A percentile compares a stretch with the other conserved stretches of the same genome.
Conservation (phyloP, 2,797 vertebrate genomes). For the Pseudochirops corinnae region DNA sequence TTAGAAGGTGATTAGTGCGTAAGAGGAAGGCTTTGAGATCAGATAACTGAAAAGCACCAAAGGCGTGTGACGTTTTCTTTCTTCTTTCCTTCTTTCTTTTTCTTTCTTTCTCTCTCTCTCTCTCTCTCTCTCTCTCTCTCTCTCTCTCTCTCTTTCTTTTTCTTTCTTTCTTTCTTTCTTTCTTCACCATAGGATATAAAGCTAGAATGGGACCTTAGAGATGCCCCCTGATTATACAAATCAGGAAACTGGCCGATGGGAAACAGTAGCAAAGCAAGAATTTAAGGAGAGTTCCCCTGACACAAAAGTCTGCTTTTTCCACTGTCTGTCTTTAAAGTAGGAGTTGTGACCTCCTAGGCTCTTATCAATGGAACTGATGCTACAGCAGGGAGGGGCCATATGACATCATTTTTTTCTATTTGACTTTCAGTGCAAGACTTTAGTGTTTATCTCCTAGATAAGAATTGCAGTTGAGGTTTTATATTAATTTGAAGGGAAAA, state of each 20-base stretch:
- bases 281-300: neutral
- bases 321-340: neutral
- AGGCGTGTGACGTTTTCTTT: constrained; percentile 46
- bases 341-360: neutral
- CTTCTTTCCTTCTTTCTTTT: neutral
- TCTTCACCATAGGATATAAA: neutral
- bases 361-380: constrained; percentile 38
- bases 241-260: neutral
- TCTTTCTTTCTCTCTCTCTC: too few relatives aligned
- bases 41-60: constrained; percentile 28
- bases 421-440: constrained; percentile 11
- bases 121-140: too few relatives aligned
- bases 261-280: neutral
- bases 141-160: too few relatives aligned
- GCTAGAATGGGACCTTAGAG: neutral
- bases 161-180: neutral
- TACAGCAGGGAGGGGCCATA: constrained; percentile 4
- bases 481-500: constrained; percentile 53
- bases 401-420: neutral
- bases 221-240: neutral
- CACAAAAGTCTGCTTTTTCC: neutral
- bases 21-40: neutral
- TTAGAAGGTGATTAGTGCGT: neutral
- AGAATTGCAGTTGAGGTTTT: constrained; percentile 6
- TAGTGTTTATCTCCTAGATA: neutral